Percentiles rank a stretch among this genome's conserved stretches.
Conservation (phyloP, 2,888 invertebrate genomes). For the Morpho deidamia region DNA sequence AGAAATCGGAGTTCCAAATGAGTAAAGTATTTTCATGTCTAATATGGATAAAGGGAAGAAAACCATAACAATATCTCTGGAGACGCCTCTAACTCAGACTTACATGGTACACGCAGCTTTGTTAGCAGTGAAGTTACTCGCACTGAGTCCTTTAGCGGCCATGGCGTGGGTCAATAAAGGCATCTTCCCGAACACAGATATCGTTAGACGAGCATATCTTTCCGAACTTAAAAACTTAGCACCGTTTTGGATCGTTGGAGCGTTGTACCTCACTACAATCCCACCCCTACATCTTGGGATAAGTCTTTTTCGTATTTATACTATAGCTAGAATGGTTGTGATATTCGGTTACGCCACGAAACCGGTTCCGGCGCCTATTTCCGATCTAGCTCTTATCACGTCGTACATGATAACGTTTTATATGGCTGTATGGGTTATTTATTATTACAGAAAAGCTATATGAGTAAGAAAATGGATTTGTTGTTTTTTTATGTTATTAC, state of each 20-base stretch:
- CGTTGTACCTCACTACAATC: constrained; percentile 42
- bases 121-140: constrained; percentile 42
- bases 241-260: constrained; percentile 51
- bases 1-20: no score
- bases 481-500: no score
- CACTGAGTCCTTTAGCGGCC: constrained; percentile 43
- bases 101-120: constrained; percentile 50
- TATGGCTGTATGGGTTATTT: constrained; percentile 43
- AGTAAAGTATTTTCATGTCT: no score
- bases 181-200: constrained; percentile 29
- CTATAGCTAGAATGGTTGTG: constrained; percentile 34
- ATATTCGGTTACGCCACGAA: constrained; percentile 40
- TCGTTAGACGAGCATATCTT: constrained; percentile 44
- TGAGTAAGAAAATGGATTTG: not conserved
- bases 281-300: constrained; percentile 31
- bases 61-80: constrained; percentile 34
- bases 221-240: constrained; percentile 48
- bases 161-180: constrained; percentile 47
- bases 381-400: constrained; percentile 41
- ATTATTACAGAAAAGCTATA: constrained; percentile 35
- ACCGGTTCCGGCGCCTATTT: constrained; percentile 34
- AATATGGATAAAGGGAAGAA: constrained; percentile 14
- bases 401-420: constrained; percentile 47
- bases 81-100: constrained; percentile 38
- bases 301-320: constrained; percentile 39